Percentiles rank a stretch among this genome's conserved stretches.
These are phyloP conservation scores for Erythrocebus patas DNA, from an alignment of 2,113 vertebrate species.

Conservation along the genomic window DNA sequence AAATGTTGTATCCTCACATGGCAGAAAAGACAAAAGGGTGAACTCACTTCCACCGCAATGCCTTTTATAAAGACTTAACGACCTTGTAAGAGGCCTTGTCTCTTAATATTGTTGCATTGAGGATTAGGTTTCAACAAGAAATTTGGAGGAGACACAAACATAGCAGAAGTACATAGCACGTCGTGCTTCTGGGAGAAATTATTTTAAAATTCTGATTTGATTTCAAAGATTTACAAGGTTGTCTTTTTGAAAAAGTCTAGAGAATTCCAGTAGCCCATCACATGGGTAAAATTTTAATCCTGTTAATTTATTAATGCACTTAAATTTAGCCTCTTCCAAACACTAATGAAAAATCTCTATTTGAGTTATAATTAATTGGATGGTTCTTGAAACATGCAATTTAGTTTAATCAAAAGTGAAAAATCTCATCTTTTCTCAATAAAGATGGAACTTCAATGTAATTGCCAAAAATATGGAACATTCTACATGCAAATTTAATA, in stretches of 20 bases:
- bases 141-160: background rate
- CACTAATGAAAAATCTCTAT: constrained; percentile 67
- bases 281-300: constrained; percentile 54
- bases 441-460: constrained; percentile 65
- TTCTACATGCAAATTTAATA: constrained; percentile 63
- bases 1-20: background rate
- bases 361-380: constrained; percentile 71
- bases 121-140: background rate
- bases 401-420: constrained; percentile 73
- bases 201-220: background rate
- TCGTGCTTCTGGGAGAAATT: background rate
- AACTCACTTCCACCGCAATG: background rate
- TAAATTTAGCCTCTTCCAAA: constrained; percentile 66
- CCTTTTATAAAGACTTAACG: too few species aligned
- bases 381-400: constrained; percentile 72
- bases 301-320: constrained; percentile 70
- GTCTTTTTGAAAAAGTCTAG: constrained; percentile 34
- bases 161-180: background rate
- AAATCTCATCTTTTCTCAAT: constrained; percentile 69
- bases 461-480: constrained; percentile 66
- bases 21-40: background rate
- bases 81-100: background rate
- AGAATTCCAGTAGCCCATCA: background rate
- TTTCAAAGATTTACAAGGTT: constrained; percentile 48
- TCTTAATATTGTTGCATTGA: background rate